A percentile compares a stretch with the other conserved stretches of the same genome.
Evolutionary conservation across 1,140 invertebrate genomes (phyloP).

Genomic region (Batillaria attramentaria): DNA sequence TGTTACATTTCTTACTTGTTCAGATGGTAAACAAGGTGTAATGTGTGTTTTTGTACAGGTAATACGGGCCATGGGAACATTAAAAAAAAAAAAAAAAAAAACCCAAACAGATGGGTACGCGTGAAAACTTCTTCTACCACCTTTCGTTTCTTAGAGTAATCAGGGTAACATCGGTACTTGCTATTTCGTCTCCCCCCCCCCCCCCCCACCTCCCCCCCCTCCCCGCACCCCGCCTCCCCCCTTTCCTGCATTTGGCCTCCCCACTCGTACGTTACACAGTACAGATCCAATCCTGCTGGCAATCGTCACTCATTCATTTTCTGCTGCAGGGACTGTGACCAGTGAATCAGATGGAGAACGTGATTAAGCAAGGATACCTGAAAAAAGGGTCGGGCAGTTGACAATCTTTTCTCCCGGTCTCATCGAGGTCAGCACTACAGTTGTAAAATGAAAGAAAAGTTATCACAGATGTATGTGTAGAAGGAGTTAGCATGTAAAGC

Average conservation of each 20-base stretch:
- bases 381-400: slow-evolving; percentile 38
- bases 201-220: not conserved
- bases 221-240: not conserved
- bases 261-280: not conserved
- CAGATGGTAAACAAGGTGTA: too few relatives aligned
- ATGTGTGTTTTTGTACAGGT: too few relatives aligned
- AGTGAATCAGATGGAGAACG: slow-evolving; percentile 44
- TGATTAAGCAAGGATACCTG: slow-evolving; percentile 59
- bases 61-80: too few relatives aligned
- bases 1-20: too few relatives aligned
- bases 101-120: too few relatives aligned
- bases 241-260: not conserved
- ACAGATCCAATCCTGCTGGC: not conserved
- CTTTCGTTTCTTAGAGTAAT: too few relatives aligned
- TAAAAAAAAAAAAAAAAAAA: too few relatives aligned
- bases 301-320: not conserved
- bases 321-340: not conserved
- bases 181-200: not conserved
- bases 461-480: not conserved
- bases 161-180: not conserved
- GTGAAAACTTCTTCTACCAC: too few relatives aligned
- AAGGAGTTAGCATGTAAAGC: not conserved
- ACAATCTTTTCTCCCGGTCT: slow-evolving; percentile 34
- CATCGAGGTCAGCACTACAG: slow-evolving; percentile 30
- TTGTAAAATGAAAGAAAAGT: not conserved